Evolutionary conservation across 2,888 invertebrate genomes (phyloP), one percentile per base, ranked within the genome.

Genomic region (Nomada ruficornis): DNA sequence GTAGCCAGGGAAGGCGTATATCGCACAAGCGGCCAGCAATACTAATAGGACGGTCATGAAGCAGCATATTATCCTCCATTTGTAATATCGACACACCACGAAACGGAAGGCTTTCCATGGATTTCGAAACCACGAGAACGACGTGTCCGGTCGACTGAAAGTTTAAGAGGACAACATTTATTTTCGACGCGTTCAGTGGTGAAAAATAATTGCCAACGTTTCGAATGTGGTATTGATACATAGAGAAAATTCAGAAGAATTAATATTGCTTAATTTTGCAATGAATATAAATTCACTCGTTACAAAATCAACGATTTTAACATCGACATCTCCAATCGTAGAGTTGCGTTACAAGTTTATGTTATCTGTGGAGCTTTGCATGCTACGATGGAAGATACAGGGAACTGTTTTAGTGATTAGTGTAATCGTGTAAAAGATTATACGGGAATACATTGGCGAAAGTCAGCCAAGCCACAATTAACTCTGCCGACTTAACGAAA

Each of bases 91-190:
- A 74, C 91, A 94, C 47, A 93, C 89, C 76, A 94, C 91, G 87
- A 91, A 93, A 70, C 93, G 89, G 84, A 89, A 94, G 4, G 95
- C 94, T 90, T 94, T 95, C 88, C 95, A 92, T 0, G 96, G 96
- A 92, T 95, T 95, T 70, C 93, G 94, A 78, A 95, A 94, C 94
- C 95, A 96, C 78, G 95, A 95, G 87, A 96, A 96, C 0, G 96
- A 96, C 10, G 95, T 95, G 76, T 95, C 95, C 0, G 96, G 96
- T 3, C 96, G 95, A 9, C 96, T 96, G 91, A 64, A 94, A 94
- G 80, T 77, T 29, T 18, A 47, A 13, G 4, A 13, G 15, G 65
- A 20, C 0, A 7, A 36, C 7, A 36, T 36, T 36, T 29, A 9
- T n/a, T 29, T 26, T 5, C n/a, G 1, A 65, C 18, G 4, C 18